Evolutionary conservation across 1,140 invertebrate species (phyloP).

Genomic region (Eupristina koningsbergeri): DNA sequence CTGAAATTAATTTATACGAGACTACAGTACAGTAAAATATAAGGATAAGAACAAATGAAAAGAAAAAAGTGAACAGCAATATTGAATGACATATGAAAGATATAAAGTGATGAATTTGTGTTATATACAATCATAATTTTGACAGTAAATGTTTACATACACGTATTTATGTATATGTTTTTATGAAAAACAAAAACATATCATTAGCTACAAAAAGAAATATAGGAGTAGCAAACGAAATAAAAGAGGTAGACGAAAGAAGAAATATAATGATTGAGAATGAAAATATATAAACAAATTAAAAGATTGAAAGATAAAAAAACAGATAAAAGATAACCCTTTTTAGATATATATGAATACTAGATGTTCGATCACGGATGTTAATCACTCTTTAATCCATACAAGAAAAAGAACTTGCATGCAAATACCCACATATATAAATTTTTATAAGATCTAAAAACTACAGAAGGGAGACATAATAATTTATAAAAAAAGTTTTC

Average conservation of each 20-base stretch:
- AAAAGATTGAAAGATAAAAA: background rate
- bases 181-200: conserved; percentile 5
- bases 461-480: background rate
- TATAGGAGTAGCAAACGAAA: conserved; percentile 19
- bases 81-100: conserved; percentile 20
- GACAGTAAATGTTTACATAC: background rate
- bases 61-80: background rate
- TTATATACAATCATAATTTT: background rate
- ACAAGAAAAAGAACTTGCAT: background rate
- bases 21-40: background rate
- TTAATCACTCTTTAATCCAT: background rate
- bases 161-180: background rate
- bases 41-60: background rate
- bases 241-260: conserved; percentile 30
- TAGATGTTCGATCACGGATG: conserved; percentile 8
- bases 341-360: background rate
- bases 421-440: background rate
- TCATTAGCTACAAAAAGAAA: conserved; percentile 19
- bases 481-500: background rate
- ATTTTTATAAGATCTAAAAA: background rate
- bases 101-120: conserved; percentile 39
- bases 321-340: too few relatives aligned
- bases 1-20: conserved; percentile 30
- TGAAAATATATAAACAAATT: conserved; percentile 20
- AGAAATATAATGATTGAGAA: conserved; percentile 28